Base-by-base conservation (phyloP, 2,113 vertebrate genomes). In the Tragelaphus imberbis region DNA sequence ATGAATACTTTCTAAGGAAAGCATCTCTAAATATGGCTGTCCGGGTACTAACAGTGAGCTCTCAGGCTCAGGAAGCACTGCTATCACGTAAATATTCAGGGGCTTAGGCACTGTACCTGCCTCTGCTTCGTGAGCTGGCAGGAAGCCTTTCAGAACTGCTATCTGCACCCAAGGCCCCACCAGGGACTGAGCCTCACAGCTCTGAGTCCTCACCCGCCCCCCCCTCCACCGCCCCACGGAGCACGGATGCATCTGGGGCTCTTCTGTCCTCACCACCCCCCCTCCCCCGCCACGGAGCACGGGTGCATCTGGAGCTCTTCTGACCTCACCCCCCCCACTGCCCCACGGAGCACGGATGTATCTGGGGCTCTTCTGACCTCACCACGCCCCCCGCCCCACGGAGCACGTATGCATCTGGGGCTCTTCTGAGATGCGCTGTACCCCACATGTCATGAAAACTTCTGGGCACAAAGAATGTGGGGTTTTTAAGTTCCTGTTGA, bases 71-170 rank as follows among this genome's bases (percentile, higher is more conserved):
- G 5, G 40, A 49, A 59, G 81, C 23, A 10, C 1, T 19, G 1
- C 0, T 0, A 0, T n/a, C 4, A 4, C 13, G 1, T 10, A 2
- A 4, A 0, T 28, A 71, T 40, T 7, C 3, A 40, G 68, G 6
- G 30, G n/a, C 0, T 0, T 3, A 7, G 3, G n/a, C 19, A 15
- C 40, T 21, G 53, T 1, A 0, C 44, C 23, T 15, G 1, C 30
- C 27, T 33, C 25, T 61, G 81, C 33, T 49, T 19, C 1, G 1
- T 30, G 15, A 30, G 15, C 17, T 23, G 30, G 21, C 3, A 2
- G 80, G 81, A 10, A 77, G 51, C 8, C 17, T 30, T 80, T 79
- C 49, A 7, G 68, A 33, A 7, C 17, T 17, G 44, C 58, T 2
- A 0, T 16, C 14, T 49, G 51, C 28, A 56, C 2, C 30, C 59